phyloP scores from a whole-genome alignment of 2,797 vertebrate species.

The Esox lucius region DNA sequence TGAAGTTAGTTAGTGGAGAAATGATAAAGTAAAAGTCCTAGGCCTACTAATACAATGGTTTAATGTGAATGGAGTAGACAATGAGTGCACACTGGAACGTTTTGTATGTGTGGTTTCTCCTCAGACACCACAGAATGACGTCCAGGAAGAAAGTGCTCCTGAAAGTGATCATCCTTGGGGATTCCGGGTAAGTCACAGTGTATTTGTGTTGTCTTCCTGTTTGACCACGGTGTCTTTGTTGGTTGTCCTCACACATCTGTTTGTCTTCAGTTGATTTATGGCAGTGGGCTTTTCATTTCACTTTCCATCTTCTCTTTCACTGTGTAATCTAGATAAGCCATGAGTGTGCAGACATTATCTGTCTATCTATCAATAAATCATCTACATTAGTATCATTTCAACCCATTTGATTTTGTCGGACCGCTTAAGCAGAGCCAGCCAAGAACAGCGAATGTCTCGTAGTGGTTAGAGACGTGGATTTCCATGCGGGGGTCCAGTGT shows the following conservation, averaged over 20 bases:
- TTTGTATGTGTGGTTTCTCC: constrained; percentile 25
- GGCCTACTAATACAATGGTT: not conserved
- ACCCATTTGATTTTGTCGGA: no score
- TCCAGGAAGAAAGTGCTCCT: constrained; percentile 96
- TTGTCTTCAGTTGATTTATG: not conserved
- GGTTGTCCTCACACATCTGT: not conserved
- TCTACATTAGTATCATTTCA: no score
- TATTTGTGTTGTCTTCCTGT: not conserved
- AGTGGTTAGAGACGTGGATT: no score
- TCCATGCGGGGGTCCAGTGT: no score
- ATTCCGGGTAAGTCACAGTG: constrained; percentile 86
- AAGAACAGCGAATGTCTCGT: no score
- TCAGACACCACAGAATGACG: constrained; percentile 83
- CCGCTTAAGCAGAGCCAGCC: no score
- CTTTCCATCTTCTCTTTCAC: not conserved
- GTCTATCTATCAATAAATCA: no score
- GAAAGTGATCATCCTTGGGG: constrained; percentile 95
- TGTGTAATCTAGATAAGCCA: not conserved
- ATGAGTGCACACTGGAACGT: not conserved
- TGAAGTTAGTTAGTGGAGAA: no score
- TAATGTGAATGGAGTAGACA: not conserved
- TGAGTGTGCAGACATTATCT: no score
- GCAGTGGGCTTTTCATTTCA: not conserved
- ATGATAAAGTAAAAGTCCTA: not conserved
- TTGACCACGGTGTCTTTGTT: constrained; percentile 5